phyloP scores from a whole-genome alignment of 2,888 invertebrate species.

The Synergus umbraculus region DNA sequence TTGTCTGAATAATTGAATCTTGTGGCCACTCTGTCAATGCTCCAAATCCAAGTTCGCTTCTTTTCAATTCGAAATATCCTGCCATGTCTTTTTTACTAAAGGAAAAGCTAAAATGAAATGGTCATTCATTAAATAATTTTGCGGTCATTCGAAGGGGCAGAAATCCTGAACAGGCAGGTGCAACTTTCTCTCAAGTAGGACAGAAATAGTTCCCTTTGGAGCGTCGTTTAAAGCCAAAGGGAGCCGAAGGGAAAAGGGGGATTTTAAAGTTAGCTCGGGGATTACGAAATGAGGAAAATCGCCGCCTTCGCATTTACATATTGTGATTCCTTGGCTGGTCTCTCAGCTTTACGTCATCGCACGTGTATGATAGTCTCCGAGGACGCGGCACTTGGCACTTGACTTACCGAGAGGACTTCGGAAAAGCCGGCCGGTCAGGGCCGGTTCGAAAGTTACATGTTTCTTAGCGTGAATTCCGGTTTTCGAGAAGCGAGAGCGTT shows the following conservation, averaged over 20 bases:
- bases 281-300: conserved; percentile 22
- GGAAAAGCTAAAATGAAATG: no score
- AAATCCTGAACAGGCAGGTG: not conserved
- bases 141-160: no score
- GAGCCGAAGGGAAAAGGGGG: not conserved
- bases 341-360: conserved; percentile 29
- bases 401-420: conserved; percentile 35
- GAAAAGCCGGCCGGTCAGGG: conserved; percentile 40
- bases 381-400: conserved; percentile 39
- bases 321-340: conserved; percentile 22
- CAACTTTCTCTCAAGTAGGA: not conserved
- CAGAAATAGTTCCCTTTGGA: not conserved
- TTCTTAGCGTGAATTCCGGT: conserved; percentile 6
- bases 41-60: no score
- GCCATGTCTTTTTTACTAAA: no score
- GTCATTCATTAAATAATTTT: no score
- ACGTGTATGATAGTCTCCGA: conserved; percentile 35
- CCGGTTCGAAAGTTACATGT: conserved; percentile 17
- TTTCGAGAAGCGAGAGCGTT: not conserved
- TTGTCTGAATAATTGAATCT: no score
- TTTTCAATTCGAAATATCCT: no score
- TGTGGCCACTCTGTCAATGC: no score
- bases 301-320: not conserved
- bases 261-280: conserved; percentile 1
- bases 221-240: not conserved